Percentiles rank a stretch among this genome's conserved stretches.
Evolutionary conservation across 2,888 invertebrate species (phyloP).

Genomic region (Spisula subtruncata): DNA sequence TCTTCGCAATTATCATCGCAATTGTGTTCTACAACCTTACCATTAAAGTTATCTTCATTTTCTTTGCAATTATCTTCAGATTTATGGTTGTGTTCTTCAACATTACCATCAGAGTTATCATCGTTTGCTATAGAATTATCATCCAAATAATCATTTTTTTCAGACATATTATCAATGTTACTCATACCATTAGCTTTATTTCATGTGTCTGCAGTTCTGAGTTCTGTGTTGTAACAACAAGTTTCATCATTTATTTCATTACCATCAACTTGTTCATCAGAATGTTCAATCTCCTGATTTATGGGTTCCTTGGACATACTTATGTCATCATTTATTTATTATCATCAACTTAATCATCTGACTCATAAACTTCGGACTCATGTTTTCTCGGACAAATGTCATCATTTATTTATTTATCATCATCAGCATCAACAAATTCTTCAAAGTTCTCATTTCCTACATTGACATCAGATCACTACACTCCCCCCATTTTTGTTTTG

Average conservation of each 20-base stretch:
- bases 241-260: no score
- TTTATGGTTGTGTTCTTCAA: neutral
- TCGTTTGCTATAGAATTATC: neutral
- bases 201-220: neutral
- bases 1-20: no score
- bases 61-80: neutral
- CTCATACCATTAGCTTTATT: neutral
- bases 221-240: neutral
- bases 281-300: no score
- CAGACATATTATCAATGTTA: no score
- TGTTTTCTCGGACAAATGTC: no score
- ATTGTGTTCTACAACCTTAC: neutral
- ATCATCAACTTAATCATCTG: no score
- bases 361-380: no score
- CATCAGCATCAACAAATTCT: neutral
- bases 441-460: neutral
- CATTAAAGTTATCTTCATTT: neutral
- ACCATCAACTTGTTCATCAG: no score
- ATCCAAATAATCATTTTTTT: no score
- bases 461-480: conserved; percentile 23
- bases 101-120: neutral
- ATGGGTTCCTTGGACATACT: no score
- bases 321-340: no score
- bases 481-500: neutral
- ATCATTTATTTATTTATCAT: neutral